Evolutionary conservation across 2,888 invertebrate species (phyloP), one percentile per base, ranked within the genome.

Genomic region (Neoitamus cyanurus): DNA sequence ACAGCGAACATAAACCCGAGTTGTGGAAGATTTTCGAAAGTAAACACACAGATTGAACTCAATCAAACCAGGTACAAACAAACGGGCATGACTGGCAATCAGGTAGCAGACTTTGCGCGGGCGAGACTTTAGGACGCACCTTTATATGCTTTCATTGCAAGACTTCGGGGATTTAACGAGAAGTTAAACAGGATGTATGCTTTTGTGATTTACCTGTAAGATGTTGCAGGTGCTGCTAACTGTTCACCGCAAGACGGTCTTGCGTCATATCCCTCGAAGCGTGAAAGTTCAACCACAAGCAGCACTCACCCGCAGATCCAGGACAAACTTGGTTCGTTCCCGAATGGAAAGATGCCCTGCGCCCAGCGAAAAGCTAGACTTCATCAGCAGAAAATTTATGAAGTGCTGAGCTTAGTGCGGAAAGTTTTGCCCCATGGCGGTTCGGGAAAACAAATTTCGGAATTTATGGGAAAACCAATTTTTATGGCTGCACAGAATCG

Each of bases 331-430:
- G 15, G 25, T 9, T 70, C 70, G n/a, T 70, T 31, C 3, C 34
- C 1, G n/a, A 30, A 70, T 28, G 28, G 30, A 70, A n/a, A n/a
- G n/a, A 70, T 70, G 70, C 9, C 30, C n/a, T 30, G 31, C 28
- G 6, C n/a, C 6, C n/a, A 70, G n/a, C 30, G 31, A 70, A 70
- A 70, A 70, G 28, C 15, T 7, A 34, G 2, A 70, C 31, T 70
- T 70, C 34, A 70, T 70, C 5, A 70, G 28, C 70, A 13, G n/a
- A 25, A 30, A 70, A 70, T 70, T 70, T 70, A 70, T 70, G 70
- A 70, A 30, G 70, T 70, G 70, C n/a, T 70, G 31, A 30, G 13
- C 31, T 30, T 30, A n/a, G 30, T 15, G 11, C 70, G 30, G 13
- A 70, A 70, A 58, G 20, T 58, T 31, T 70, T 31, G 31, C 70